These are phyloP conservation scores for Eurytoma californica DNA, from an alignment of 2,888 invertebrate genomes.

Conservation along the genomic window DNA sequence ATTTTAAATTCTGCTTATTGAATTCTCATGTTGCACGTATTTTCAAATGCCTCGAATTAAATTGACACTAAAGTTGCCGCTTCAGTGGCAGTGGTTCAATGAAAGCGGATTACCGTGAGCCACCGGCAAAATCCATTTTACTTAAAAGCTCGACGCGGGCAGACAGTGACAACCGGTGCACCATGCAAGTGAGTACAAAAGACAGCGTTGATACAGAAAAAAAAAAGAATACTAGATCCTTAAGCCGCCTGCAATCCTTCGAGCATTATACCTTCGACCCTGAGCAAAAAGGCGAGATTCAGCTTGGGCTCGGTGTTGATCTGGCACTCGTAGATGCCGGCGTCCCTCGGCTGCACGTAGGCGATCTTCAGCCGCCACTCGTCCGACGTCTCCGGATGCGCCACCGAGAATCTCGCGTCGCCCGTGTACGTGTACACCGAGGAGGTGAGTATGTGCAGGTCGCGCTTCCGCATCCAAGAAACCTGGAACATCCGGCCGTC, in stretches of 20 bases:
- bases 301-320: constrained; percentile 94
- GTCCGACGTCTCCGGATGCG: constrained; percentile 88
- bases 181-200: constrained; percentile 11
- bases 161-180: background rate
- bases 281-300: constrained; percentile 87
- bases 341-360: constrained; percentile 89
- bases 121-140: too few species aligned
- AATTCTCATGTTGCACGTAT: too few species aligned
- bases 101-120: too few species aligned
- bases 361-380: constrained; percentile 92
- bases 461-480: constrained; percentile 88
- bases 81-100: too few species aligned
- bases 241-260: background rate
- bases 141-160: too few species aligned
- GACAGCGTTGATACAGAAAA: background rate
- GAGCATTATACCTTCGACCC: constrained; percentile 84
- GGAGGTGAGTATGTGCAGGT: constrained; percentile 90
- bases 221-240: background rate
- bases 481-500: constrained; percentile 77
- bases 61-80: too few species aligned
- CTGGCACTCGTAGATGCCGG: constrained; percentile 91
- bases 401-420: constrained; percentile 89
- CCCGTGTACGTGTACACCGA: constrained; percentile 92
- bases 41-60: too few species aligned
- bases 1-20: too few species aligned